Base-by-base conservation (phyloP, 2,888 invertebrate genomes). In the Erynnis tages region DNA sequence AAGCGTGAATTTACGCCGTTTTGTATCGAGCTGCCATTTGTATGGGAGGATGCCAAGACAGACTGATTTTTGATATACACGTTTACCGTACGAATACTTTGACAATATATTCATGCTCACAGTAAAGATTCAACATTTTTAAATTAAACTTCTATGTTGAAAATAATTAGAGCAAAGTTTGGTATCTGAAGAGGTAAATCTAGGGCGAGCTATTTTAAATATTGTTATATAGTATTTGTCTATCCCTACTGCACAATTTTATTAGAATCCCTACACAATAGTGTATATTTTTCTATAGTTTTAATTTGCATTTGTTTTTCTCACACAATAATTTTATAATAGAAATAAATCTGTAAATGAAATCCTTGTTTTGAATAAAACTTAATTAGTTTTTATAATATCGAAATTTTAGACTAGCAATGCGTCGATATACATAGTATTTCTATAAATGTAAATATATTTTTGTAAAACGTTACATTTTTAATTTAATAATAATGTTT, bases 401-500 rank as follows among this genome's bases (percentile, higher is more conserved):
- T 55, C 55, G 52, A 49, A 58, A 53, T 10, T 11, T 38, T 44
- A 44, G 35, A 11, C 2, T 44, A 44, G 27, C 41, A 61, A 59
- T 63, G 56, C 57, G 60, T 63, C 61, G 64, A 54, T 66, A 68
- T 63, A 63, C 65, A 65, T 71, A 67, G 52, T 44, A 65, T 68
- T 73, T 67, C 50, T 69, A 71, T 71, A 73, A 66, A 68, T 88
- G 86, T 88, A 89, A 85, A 87, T 89, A 87, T 87, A 87, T 89
- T 89, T 88, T 87, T 87, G 85, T 87, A 87, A 87, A 85, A 84
- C 87, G 86, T 89, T 88, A 85, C 72, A 81, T 82, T 85, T 86
- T 83, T 82, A 74, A 81, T 82, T n/a, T 81, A 75, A 85, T 78
- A 76, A 85, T 75, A 85, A 83, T 79, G 83, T 84, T 86, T 86